Evolutionary conservation across 1,140 invertebrate genomes (phyloP), one percentile per base, ranked within the genome.

Genomic region (Zaprionus kolodkinae): DNA sequence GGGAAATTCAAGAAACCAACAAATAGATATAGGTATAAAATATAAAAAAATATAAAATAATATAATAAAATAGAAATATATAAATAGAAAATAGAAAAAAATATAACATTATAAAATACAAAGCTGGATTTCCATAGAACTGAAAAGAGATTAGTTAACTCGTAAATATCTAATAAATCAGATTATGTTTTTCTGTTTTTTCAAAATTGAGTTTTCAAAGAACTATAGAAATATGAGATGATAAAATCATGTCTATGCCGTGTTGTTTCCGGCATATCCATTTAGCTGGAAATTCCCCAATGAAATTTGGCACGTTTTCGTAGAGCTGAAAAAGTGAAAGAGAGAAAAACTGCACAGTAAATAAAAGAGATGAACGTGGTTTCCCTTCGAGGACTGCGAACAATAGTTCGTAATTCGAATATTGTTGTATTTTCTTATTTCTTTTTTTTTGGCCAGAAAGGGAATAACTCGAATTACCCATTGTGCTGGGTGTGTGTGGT

Each of bases 391-490:
- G 17, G 45, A 56, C 13, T 30, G 63, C 50, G 17, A 21, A 70
- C 66, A 74, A 74, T 63, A 52, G 40, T 12, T 13, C 36, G 40
- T 68, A 55, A 72, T 66, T 57, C 38, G 25, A 13, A 43, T 30
- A 61, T 73, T 60, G 56, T 68, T 68, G 1, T 30, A 3, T 30
- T 30, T 30, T 30, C 6, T 30, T 30, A 30, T 30, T 30, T 30
- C 3, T 30, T 30, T 30, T 30, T 30, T 27, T 40, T 55, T 54
- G 17, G 12, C 36, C 21, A 35, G 43, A 54, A 35, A 62, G 36
- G 6, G 52, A 74, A 43, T 54, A 70, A 75, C 72, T 75, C 72
- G 27, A 62, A 75, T 75, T 75, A 75, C 72, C 68, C 60, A 75
- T 75, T 64, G 60, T 71, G 21, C 30, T 57, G 6, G 5, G 30